A percentile compares a stretch with the other conserved stretches of the same genome.
phyloP scores from a whole-genome alignment of 1,140 invertebrate species.

The Drosophila nigrodunni region DNA sequence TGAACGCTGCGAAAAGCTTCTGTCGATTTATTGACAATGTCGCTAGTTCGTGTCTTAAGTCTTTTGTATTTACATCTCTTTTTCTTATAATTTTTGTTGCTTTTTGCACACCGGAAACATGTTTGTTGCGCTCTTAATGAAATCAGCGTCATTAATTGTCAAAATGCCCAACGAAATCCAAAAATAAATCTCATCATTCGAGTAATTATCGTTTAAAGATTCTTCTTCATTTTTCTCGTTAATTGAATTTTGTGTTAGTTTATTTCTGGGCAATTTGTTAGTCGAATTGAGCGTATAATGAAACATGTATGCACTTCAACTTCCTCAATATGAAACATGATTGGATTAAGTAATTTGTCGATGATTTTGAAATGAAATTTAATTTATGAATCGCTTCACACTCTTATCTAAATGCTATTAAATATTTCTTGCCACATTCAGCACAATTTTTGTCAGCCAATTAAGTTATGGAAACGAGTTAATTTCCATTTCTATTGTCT shows the following conservation, averaged over 20 bases:
- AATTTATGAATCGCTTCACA: conserved; percentile 44
- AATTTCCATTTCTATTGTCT: conserved; percentile 30
- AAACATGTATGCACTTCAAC: conserved; percentile 35
- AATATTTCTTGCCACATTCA: conserved; percentile 20
- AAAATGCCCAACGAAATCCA: conserved; percentile 42
- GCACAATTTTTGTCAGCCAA: conserved; percentile 39
- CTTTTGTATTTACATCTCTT: conserved; percentile 42
- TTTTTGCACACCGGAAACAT: conserved; percentile 60
- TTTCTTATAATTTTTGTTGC: background rate
- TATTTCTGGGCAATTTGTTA: conserved; percentile 47
- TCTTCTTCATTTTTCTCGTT: conserved; percentile 27
- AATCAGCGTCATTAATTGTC: conserved; percentile 76
- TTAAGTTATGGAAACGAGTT: conserved; percentile 36
- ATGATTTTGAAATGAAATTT: conserved; percentile 28
- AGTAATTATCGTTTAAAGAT: conserved; percentile 65
- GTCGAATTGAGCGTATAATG: conserved; percentile 13
- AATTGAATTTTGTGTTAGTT: conserved; percentile 19
- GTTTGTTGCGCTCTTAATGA: conserved; percentile 53
- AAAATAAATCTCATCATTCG: conserved; percentile 59
- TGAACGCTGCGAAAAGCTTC: conserved; percentile 32
- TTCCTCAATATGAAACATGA: conserved; percentile 29
- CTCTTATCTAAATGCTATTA: conserved; percentile 47
- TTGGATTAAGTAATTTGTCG: conserved; percentile 42
- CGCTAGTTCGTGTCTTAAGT: conserved; percentile 64
- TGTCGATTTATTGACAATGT: conserved; percentile 36